Percentiles rank a stretch among this genome's conserved stretches.
These are phyloP conservation scores for Helarctos malayanus DNA, from an alignment of 2,797 vertebrate species.

Conservation along the genomic window DNA sequence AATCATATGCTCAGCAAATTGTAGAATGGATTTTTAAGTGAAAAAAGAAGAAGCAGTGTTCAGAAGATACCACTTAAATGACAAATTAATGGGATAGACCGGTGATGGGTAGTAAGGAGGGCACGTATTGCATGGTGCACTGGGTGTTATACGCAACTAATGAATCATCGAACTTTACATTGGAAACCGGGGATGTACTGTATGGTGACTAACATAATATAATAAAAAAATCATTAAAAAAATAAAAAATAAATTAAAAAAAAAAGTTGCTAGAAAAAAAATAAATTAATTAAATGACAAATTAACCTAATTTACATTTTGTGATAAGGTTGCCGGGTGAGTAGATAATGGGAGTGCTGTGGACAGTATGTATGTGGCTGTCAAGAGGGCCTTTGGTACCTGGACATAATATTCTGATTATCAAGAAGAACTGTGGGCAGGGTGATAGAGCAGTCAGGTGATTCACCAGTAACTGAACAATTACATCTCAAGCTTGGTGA, in stretches of 20 bases:
- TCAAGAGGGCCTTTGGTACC: neutral
- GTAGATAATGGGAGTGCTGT: neutral
- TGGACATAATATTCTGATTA: neutral
- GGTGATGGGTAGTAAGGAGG: too few relatives aligned
- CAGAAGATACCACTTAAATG: neutral
- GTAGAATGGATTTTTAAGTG: neutral
- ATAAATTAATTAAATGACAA: neutral
- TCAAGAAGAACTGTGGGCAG: neutral
- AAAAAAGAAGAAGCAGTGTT: neutral
- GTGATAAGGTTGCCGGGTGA: neutral
- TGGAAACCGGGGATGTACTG: too few relatives aligned
- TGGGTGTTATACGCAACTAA: too few relatives aligned
- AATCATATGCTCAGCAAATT: neutral
- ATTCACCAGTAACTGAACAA: neutral
- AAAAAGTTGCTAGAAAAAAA: too few relatives aligned
- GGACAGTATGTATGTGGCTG: neutral
- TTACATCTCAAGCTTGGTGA: neutral
- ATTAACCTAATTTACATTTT: constrained; percentile 6
- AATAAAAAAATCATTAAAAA: too few relatives aligned
- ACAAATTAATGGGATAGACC: too few relatives aligned
- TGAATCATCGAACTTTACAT: too few relatives aligned
- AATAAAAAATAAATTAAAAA: too few relatives aligned
- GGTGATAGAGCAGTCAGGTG: neutral
- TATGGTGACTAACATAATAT: too few relatives aligned
- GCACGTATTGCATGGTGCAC: too few relatives aligned